Base-by-base conservation (phyloP, 2,888 invertebrate genomes). In the Chironomus tentans region DNA sequence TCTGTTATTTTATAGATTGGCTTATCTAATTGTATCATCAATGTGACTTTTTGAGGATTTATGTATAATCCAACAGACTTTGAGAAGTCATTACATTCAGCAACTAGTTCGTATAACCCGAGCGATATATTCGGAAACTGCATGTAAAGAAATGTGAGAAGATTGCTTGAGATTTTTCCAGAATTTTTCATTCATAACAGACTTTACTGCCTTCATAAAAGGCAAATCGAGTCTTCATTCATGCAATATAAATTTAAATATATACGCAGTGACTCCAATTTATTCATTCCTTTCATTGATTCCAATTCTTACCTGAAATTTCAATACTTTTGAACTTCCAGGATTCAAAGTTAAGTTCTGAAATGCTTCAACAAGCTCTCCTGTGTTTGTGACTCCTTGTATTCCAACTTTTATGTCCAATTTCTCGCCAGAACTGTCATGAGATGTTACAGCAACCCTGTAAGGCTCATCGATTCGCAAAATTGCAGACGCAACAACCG, bases 21-120 rank as follows among this genome's bases (percentile, higher is more conserved):
- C 21, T 46, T 18, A 22, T 68, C 56, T 7, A 68, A 13, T 48
- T 74, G 74, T 21, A 74, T 74, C 15, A 72, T 15, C 18, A 72
- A 13, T 13, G 68, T 24, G 10, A 50, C 65, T 46, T 21, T 15
- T 65, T 74, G 50, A 28, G 68, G 18, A 68, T 74, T 74, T 6
- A 74, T 48, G 22, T 62, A 68, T 10, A 68, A 47, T 22, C 48
- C 13, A 21, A 21, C 22, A 47, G 74, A 68, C 18, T 65, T 74
- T 15, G 13, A n/a, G 22, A 22, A 74, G 15, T 24, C 47, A 48
- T 47, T 48, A 12, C 22, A 22, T 1, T 18, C 13, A 2, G 48
- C 47, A 7, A 38, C n/a, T 4, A 72, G 10, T 5, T 61, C n/a
- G 12, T 18, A 72, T 2, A 7, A 5, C 0, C 72, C 72, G 15